These are phyloP conservation scores for Bambusicola thoracicus DNA, from an alignment of 2,113 vertebrate genomes.

Conservation along the genomic window DNA sequence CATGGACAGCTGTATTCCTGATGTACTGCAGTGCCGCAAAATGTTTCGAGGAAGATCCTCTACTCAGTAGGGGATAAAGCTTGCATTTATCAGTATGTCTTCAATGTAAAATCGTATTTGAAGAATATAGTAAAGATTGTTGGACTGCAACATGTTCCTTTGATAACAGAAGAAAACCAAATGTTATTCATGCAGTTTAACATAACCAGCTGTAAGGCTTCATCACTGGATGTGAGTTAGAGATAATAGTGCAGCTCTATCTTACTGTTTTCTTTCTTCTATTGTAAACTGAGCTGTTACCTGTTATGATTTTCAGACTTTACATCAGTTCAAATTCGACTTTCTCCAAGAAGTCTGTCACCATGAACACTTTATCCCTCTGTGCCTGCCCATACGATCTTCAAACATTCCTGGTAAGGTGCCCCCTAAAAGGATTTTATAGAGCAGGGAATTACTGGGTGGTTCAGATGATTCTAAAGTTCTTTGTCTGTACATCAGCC, in stretches of 20 bases:
- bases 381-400: constrained; percentile 92
- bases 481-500: accelerated
- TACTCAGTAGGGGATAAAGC: neutral
- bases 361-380: constrained; percentile 94
- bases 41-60: neutral
- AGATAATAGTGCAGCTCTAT: neutral
- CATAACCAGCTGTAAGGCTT: neutral
- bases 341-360: constrained; percentile 97
- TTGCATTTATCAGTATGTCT: neutral
- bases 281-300: neutral
- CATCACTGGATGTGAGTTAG: accelerated
- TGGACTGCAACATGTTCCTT: neutral
- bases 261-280: neutral
- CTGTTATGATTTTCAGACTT: constrained; percentile 78
- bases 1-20: neutral
- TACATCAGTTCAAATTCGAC: constrained; percentile 95
- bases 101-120: neutral
- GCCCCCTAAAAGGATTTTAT: neutral
- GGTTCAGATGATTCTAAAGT: neutral
- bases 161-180: neutral
- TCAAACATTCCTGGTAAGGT: constrained; percentile 85
- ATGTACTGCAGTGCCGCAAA: neutral
- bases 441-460: accelerated
- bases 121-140: neutral
- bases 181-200: neutral